phyloP scores from a whole-genome alignment of 2,113 vertebrate species.

The Taxidea taxus region DNA sequence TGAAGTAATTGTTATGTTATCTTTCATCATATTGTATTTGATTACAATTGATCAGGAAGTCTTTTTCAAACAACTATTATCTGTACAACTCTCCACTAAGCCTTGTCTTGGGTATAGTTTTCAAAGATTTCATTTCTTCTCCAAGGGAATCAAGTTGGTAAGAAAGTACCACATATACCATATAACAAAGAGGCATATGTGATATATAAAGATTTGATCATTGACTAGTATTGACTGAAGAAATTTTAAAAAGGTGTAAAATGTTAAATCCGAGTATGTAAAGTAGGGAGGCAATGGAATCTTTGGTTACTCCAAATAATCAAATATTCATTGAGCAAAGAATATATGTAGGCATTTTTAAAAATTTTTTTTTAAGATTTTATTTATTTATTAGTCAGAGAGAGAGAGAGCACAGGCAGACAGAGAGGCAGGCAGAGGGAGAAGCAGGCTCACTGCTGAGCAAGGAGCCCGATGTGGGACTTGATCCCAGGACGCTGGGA shows the following conservation, averaged over 20 bases:
- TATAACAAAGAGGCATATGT: neutral
- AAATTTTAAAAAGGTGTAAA: neutral
- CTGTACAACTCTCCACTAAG: neutral
- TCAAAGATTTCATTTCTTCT: neutral
- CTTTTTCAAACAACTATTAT: neutral
- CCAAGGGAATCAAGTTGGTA: neutral
- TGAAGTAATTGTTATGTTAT: neutral
- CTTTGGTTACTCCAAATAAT: neutral
- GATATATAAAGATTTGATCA: neutral
- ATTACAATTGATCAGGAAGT: neutral
- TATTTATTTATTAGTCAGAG: no score
- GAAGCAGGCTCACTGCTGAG: no score
- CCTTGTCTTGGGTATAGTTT: neutral
- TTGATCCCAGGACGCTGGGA: no score
- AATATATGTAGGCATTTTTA: neutral
- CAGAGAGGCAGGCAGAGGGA: no score
- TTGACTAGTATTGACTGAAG: neutral
- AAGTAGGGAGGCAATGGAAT: neutral
- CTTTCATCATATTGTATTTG: neutral
- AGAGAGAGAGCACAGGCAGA: no score
- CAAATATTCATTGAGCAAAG: neutral
- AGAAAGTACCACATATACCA: neutral
- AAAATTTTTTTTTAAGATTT: no score
- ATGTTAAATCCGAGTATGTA: neutral
- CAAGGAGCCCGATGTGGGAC: no score